Percentiles rank a stretch among this genome's conserved stretches.
These are phyloP conservation scores for Agelaius phoeniceus DNA, from an alignment of 2,113 vertebrate genomes.

Conservation along the genomic window DNA sequence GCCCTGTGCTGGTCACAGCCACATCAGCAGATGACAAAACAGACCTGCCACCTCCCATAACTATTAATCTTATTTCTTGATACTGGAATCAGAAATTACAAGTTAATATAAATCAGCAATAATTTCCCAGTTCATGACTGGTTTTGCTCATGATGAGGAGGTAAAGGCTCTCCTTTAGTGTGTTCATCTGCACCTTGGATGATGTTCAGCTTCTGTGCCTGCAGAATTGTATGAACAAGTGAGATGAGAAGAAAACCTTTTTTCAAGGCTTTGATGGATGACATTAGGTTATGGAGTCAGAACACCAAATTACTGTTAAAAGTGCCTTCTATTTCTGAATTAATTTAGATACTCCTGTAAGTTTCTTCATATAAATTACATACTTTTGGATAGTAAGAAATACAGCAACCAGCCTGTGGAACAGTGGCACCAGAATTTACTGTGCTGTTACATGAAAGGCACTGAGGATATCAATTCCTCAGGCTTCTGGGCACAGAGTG, in stretches of 20 bases:
- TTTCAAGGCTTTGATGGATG: neutral
- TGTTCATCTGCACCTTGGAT: neutral
- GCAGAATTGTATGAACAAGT: neutral
- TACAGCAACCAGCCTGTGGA: neutral
- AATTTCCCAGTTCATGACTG: neutral
- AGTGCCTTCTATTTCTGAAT: neutral
- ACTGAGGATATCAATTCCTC: neutral
- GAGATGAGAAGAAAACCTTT: neutral
- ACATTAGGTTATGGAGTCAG: neutral
- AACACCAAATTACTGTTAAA: neutral
- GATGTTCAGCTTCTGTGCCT: neutral
- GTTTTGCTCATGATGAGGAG: neutral
- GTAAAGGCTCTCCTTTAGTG: neutral
- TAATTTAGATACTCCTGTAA: neutral
- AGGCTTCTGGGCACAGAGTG: neutral
- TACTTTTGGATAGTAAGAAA: neutral
- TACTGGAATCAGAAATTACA: neutral
- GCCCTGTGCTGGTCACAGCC: neutral
- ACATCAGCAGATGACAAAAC: neutral
- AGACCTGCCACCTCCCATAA: neutral
- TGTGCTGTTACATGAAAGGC: neutral
- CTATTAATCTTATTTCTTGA: neutral
- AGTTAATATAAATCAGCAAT: neutral
- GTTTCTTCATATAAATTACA: neutral
- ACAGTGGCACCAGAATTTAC: neutral